These are phyloP conservation scores for Catamblyrhynchus diadema DNA, from an alignment of 2,797 vertebrate species.

Conservation along the genomic window DNA sequence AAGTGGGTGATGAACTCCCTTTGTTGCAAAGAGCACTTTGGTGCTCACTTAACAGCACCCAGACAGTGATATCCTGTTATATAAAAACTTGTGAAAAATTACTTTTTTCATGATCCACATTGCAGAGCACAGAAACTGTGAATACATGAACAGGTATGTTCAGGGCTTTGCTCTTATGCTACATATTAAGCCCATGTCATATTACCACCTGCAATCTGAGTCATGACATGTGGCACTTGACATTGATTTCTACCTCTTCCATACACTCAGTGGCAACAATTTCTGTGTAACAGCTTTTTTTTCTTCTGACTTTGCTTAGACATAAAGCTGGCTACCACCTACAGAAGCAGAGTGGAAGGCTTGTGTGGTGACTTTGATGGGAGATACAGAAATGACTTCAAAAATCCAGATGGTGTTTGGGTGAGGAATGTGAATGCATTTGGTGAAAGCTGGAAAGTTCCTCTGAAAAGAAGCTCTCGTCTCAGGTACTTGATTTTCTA, in stretches of 20 bases:
- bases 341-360: slow-evolving; percentile 76
- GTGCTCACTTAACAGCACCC: neutral
- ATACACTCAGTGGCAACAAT: neutral
- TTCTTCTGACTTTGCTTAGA: slow-evolving; percentile 63
- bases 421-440: slow-evolving; percentile 70
- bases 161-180: neutral
- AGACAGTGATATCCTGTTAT: neutral
- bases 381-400: slow-evolving; percentile 72
- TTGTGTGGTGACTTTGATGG: slow-evolving; percentile 86
- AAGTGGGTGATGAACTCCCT: neutral
- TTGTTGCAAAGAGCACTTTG: neutral
- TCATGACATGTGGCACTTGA: neutral
- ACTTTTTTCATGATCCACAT: neutral
- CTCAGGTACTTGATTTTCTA: slow-evolving; percentile 43
- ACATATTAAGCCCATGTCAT: rapidly evolving
- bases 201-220: neutral
- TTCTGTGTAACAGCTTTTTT: neutral
- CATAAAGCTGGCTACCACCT: slow-evolving; percentile 76
- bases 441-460: slow-evolving; percentile 84
- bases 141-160: neutral
- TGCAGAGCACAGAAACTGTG: neutral
- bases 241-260: neutral
- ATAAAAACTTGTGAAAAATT: neutral
- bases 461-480: slow-evolving; percentile 17
- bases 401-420: slow-evolving; percentile 74